phyloP scores from a whole-genome alignment of 2,113 vertebrate species.

The Rafetus swinhoei region DNA sequence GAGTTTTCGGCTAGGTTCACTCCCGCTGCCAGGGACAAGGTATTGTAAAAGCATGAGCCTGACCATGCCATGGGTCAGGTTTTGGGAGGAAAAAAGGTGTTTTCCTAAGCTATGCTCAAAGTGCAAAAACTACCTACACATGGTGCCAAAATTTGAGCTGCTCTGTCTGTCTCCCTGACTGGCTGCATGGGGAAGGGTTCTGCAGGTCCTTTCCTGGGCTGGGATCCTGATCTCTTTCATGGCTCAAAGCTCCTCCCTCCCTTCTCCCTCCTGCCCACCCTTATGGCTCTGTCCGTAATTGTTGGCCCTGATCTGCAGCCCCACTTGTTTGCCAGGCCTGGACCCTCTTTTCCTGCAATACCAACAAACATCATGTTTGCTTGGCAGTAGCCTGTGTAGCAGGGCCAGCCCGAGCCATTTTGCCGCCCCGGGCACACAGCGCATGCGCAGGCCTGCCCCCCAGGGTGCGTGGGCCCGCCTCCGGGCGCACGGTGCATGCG shows the following conservation, averaged over 20 bases:
- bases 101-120: neutral
- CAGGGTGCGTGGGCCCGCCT: too few relatives aligned
- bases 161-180: neutral
- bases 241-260: neutral
- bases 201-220: neutral
- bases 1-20: too few relatives aligned
- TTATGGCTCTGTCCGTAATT: neutral
- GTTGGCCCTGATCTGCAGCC: neutral
- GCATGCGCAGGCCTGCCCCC: too few relatives aligned
- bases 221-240: rapidly evolving
- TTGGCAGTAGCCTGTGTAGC: neutral
- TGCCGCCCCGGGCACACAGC: too few relatives aligned
- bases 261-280: rapidly evolving
- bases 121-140: neutral
- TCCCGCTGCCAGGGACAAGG: neutral
- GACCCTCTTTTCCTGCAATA: neutral
- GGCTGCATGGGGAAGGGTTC: neutral
- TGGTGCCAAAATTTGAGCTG: rapidly evolving
- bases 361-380: neutral
- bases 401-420: too few relatives aligned
- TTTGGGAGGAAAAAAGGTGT: neutral
- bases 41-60: neutral
- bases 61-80: neutral
- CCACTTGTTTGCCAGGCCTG: neutral
- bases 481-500: too few relatives aligned